These are phyloP conservation scores for Proteles cristata DNA, from an alignment of 2,113 vertebrate species.

Conservation along the genomic window DNA sequence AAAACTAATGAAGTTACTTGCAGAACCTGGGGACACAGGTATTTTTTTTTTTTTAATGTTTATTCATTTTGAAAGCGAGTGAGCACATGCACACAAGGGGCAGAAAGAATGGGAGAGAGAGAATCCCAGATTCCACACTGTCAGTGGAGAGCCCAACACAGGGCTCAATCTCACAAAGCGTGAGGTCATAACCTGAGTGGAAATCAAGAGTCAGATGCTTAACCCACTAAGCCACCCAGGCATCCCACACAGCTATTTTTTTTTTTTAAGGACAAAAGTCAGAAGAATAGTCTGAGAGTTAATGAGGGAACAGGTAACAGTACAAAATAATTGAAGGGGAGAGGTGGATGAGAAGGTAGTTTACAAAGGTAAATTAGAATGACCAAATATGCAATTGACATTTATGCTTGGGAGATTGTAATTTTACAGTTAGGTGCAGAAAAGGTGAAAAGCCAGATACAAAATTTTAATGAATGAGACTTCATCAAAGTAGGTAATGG, in stretches of 20 bases:
- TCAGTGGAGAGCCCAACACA: no score
- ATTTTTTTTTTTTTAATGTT: no score
- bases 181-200: no score
- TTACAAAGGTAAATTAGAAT: not conserved
- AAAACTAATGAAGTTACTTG: not conserved
- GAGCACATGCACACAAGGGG: no score
- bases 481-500: not conserved
- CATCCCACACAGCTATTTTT: no score
- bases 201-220: no score
- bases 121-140: no score
- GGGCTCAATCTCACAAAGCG: no score
- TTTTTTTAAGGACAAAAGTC: not conserved
- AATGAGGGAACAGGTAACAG: not conserved
- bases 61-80: no score
- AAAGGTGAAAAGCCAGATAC: not conserved
- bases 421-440: not conserved
- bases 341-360: not conserved
- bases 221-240: no score
- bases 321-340: not conserved
- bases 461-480: not conserved
- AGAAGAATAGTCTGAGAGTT: not conserved
- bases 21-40: not conserved
- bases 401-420: not conserved
- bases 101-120: no score
- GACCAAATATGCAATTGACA: not conserved